Evolutionary conservation across 2,888 invertebrate genomes (phyloP), one percentile per base, ranked within the genome.

Genomic region (Cephonodes hylas): DNA sequence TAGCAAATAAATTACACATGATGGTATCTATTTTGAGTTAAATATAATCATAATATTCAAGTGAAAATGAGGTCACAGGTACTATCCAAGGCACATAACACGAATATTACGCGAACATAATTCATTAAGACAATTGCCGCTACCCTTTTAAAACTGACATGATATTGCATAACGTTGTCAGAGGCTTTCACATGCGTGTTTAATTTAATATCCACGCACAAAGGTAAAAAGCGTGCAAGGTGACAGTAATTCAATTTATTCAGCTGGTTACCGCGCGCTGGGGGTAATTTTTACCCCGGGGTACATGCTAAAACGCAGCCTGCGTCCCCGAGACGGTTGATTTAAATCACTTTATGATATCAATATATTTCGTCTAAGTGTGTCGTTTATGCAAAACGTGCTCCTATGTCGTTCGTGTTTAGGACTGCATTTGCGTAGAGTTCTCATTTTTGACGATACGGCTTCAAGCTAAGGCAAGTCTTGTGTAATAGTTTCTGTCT

Each of bases 231-330:
- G 73, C 71, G 66, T 65, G 66, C 65, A 69, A 67, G 53, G 74
- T 70, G 70, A 72, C 67, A 69, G 69, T 79, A 81, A 81, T 80
- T 77, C 74, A 74, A 81, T 81, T 80, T 76, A 71, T 69, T 65
- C 60, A 63, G 59, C 68, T 66, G 69, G 66, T 67, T 69, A 67
- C 42, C 20, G 69, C 69, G 66, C 66, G 67, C 57, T 58, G 34
- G 45, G 63, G 65, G 64, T 66, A 65, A 68, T 66, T 68, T 69
- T 68, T 66, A 67, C 67, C 65, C 46, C 10, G 10, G 53, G 18
- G 27, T 31, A 31, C 53, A 31, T 31, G 27, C 27, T 31, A 31
- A 18, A 31, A 53, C 53, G 27, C 53, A 53, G 31, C 53, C 53
- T 31, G 31, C 31, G 31, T 53, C 31, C 31, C 8, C 25, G 7